Base-by-base conservation (phyloP, 2,113 vertebrate genomes). In the Mirza zaza region DNA sequence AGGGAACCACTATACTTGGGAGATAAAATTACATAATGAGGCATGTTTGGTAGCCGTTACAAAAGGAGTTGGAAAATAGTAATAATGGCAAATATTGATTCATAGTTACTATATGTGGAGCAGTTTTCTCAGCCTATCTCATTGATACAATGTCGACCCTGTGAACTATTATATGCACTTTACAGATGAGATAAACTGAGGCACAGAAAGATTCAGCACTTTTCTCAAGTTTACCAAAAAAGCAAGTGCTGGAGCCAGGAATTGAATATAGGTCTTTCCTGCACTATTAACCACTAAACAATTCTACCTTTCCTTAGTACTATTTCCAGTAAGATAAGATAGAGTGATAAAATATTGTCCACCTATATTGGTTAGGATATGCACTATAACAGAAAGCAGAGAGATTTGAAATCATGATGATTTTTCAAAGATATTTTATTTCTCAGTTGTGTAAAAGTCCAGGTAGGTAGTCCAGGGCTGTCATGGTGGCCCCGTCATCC, bases 171-270 rank as follows among this genome's bases (percentile, higher is more conserved):
- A 42, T 63, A 39, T 84, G 48, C 50, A 88, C 86, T 73, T 95
- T 59, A 90, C 57, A 95, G 6, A 80, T 77, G 34, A 95, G 42
- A 61, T 36, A 52, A 87, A 90, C 13, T 48, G 63, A 95, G 42
- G 23, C 32, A 67, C 7, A 76, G 14, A 59, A 12, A 77, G 36
- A 50, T 87, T 91, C 7, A 87, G 14, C 57, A 71, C 8, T 8
- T 91, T 88, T 32, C 42, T 96, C 27, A 95, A 88, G 8, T 95
- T 21, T 84, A 83, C 4, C 83, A 36, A 83, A 36, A 42, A 84
- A 83, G 34, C 10, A 94, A 92, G 3, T 27, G 12, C 52, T 29
- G 29, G 11, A 77, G 12, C 15, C 29, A 27, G 7, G 13, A 75
- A 73, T 10, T 93, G 21, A 77, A 81, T 79, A 3, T 21, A 79